A percentile compares a stretch with the other conserved stretches of the same genome.
Conservation (phyloP, 1,140 invertebrate genomes). For the Rhopalosiphum maidis region DNA sequence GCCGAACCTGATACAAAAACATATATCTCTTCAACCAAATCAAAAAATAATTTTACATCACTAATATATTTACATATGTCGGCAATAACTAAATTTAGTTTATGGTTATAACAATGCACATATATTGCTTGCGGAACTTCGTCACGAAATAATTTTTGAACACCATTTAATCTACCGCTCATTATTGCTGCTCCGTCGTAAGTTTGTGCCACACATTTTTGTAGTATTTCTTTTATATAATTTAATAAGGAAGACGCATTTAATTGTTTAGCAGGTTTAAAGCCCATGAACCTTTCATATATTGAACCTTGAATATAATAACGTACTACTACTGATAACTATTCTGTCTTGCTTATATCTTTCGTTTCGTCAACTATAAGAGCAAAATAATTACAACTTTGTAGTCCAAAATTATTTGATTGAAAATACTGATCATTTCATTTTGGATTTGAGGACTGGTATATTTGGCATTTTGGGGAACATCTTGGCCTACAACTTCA, state of each 20-base stretch:
- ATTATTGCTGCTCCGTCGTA: too few relatives aligned
- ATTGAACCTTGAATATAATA: conserved; percentile 24
- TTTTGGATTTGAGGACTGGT: conserved; percentile 48
- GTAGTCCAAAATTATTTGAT: conserved; percentile 26
- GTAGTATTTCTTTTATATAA: too few relatives aligned
- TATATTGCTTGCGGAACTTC: too few relatives aligned
- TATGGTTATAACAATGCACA: too few relatives aligned
- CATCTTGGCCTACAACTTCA: neutral
- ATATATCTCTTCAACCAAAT: too few relatives aligned
- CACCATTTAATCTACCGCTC: too few relatives aligned
- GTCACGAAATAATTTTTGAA: too few relatives aligned
- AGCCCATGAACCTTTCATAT: conserved; percentile 21
- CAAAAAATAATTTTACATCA: too few relatives aligned
- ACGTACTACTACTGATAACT: conserved; percentile 18
- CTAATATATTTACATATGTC: too few relatives aligned
- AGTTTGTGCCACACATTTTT: too few relatives aligned
- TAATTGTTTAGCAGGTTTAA: conserved; percentile 28
- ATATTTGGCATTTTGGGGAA: conserved; percentile 40
- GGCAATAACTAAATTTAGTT: too few relatives aligned
- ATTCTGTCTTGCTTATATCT: conserved; percentile 36
- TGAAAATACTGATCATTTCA: conserved; percentile 50
- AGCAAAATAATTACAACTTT: conserved; percentile 52
- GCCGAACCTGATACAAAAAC: conserved; percentile 35
- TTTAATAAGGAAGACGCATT: too few relatives aligned
- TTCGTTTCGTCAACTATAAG: conserved; percentile 49